Base-by-base conservation (phyloP, 2,888 invertebrate species). In the Trissolcus japonicus region DNA sequence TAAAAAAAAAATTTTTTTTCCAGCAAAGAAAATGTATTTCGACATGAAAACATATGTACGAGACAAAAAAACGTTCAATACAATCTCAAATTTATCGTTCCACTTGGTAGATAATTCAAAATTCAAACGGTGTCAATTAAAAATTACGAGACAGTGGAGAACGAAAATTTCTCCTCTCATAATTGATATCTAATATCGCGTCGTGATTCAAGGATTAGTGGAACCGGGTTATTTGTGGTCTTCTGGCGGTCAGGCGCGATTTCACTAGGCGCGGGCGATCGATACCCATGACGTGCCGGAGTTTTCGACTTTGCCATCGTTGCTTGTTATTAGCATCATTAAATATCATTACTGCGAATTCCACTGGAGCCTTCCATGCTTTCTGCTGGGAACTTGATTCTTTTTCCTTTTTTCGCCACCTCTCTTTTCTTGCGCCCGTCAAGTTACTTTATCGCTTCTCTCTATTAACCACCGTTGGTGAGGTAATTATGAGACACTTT, bases 401-500 rank as follows among this genome's bases (percentile, higher is more conserved):
- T 11, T 51, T 16, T 17, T 19, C 17, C n/a, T n/a, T 16, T 16
- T 46, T 46, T 21, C 46, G 4, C 14, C 46, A 46, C n/a, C 46
- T n/a, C 16, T 50, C 7, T 50, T 19, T 59, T 62, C 55, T 29
- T 41, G 35, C 56, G 41, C 51, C 14, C 46, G 16, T 53, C 21
- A 43, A 59, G 54, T 65, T 63, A 59, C 29, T 53, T 66, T 74
- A 75, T 59, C 68, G 41, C 65, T 76, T 69, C 62, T 65, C 68
- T 56, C 75, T 29, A 60, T 69, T 46, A 43, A 62, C 63, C 55
- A 61, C 66, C 65, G 35, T 60, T 54, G 40, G 51, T 62, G 66
- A 61, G 66, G 62, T 74, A 74, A 74, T 74, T 74, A 74, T 62
- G 74, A 67, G 66, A 61, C 67, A 76, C 67, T 66, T 71, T 76